These are phyloP conservation scores for Desmophyllum pertusum DNA, from an alignment of 92 coral and sea anemone species.

Conservation along the genomic window DNA sequence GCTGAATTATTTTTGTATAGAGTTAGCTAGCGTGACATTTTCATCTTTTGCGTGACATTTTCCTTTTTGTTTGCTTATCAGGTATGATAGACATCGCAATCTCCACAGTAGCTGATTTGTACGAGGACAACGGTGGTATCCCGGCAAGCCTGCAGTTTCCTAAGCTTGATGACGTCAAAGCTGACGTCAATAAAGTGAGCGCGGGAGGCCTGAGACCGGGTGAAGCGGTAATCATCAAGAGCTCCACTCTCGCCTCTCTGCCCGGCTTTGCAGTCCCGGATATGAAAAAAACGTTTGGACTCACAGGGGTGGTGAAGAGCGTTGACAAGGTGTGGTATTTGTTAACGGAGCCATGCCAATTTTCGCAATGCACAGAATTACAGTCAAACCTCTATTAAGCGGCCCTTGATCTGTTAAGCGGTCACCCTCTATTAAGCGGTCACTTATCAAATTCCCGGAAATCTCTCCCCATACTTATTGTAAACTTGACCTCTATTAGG, in stretches of 20 bases:
- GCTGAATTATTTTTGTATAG: too few species aligned
- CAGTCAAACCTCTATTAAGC: too few species aligned
- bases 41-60: too few species aligned
- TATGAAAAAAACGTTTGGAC: slow-evolving; percentile 93
- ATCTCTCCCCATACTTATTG: too few species aligned
- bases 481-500: too few species aligned
- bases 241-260: slow-evolving; percentile 47
- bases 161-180: slow-evolving; percentile 88
- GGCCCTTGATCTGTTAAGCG: too few species aligned
- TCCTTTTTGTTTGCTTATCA: slow-evolving; percentile 28
- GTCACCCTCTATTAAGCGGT: too few species aligned
- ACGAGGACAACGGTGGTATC: slow-evolving; percentile 97
- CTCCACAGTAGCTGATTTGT: slow-evolving; percentile 90
- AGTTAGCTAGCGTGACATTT: too few species aligned
- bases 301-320: slow-evolving; percentile 81
- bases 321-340: slow-evolving; percentile 75
- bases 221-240: slow-evolving; percentile 75
- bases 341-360: not conserved
- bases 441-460: too few species aligned
- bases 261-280: slow-evolving; percentile 88
- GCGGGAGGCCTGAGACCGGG: slow-evolving; percentile 77
- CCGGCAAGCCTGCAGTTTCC: slow-evolving; percentile 84
- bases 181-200: slow-evolving; percentile 87
- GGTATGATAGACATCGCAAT: slow-evolving; percentile 97
- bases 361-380: too few species aligned